phyloP scores from a whole-genome alignment of 1,140 invertebrate species.

The Drosophila ogumai region DNA sequence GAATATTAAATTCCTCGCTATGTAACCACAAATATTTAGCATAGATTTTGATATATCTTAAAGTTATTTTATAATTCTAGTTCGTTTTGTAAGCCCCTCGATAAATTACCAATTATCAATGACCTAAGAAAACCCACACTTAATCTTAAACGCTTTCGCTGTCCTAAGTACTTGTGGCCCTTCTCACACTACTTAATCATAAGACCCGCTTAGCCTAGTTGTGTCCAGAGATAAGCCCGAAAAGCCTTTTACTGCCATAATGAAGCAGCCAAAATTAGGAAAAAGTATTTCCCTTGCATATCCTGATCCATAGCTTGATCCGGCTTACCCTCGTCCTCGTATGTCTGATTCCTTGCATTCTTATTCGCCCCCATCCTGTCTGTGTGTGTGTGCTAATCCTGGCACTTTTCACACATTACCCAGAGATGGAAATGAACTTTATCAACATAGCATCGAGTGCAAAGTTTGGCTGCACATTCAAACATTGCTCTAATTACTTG shows the following conservation, averaged over 20 bases:
- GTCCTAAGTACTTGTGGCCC: not conserved
- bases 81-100: not conserved
- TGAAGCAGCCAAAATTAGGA: conserved; percentile 14
- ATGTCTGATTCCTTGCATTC: conserved; percentile 17
- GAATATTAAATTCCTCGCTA: not conserved
- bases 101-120: not conserved
- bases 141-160: not conserved
- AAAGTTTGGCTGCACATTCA: conserved; percentile 60
- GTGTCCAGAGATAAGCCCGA: not conserved
- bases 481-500: conserved; percentile 54
- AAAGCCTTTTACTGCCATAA: not conserved
- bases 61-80: not conserved
- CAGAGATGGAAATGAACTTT: conserved; percentile 31
- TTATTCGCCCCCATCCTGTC: not conserved
- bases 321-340: conserved; percentile 24
- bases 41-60: not conserved
- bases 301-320: conserved; percentile 30
- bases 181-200: not conserved
- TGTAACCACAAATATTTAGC: not conserved
- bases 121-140: not conserved
- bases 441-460: conserved; percentile 27
- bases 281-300: conserved; percentile 15
- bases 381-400: conserved; percentile 23
- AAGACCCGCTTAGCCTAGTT: conserved; percentile 7
- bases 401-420: conserved; percentile 52